Evolutionary conservation across 2,797 vertebrate species (phyloP), one percentile per base, ranked within the genome.

Genomic region (Acanthurus leucopareius): DNA sequence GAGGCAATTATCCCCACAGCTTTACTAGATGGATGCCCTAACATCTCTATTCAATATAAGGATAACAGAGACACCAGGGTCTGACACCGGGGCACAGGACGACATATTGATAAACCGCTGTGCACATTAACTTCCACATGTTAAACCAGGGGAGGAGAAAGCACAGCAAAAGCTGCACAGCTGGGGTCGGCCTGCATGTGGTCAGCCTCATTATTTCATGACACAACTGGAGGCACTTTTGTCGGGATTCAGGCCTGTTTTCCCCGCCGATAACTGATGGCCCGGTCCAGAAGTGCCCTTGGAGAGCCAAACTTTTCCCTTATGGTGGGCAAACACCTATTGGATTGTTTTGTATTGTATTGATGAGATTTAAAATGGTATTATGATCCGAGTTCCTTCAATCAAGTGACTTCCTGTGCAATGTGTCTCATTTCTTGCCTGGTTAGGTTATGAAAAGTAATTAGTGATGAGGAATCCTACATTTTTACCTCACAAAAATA

Each of bases 1-100:
- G 77, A 73, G 81, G 77, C 77, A 88, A 87, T 86, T 89, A 89
- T 86, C 79, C 66, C 68, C 61, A 73, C 71, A 84, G 72, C 87
- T 63, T 81, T 64, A 79, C 68, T 16, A 69, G 44, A 80, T 64
- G 40, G 68, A 85, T 65, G 71, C 28, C 48, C 79, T 35, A 28
- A 16, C 8, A 45, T 51, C 56, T 73, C 45, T 75, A 85, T 79
- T 70, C 60, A 84, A 68, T 54, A 63, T 40, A 58, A 82, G 79
- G 62, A 79, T 86, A 84, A 70, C 47, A 40, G 40, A 81, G 44
- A 32, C 16, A 63, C 35, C 5, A 4, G 47, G 52, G 49, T 64
- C 52, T 81, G 72, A 63, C n/a, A 40, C 48, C 45, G 40, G 68
- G 51, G 60, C 35, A 68, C 25, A 73, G 56, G 53, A 54, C 69